Conservation (phyloP, 2,113 vertebrate genomes). For the Lontra canadensis region DNA sequence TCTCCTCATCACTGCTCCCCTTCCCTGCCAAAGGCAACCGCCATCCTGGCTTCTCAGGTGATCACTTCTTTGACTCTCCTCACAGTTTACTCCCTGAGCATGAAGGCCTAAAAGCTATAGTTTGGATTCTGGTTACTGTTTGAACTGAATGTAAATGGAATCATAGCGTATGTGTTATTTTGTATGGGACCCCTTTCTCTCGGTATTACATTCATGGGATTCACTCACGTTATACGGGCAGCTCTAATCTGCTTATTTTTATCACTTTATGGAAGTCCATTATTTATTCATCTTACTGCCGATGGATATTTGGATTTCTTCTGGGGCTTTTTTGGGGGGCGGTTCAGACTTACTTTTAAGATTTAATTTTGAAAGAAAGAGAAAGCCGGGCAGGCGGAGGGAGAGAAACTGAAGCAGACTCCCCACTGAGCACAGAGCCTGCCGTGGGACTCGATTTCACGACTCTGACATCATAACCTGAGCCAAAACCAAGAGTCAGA, state of each 20-base stretch:
- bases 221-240: not conserved
- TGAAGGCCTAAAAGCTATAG: not conserved
- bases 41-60: not conserved
- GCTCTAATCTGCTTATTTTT: not conserved
- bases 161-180: not conserved
- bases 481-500: not conserved
- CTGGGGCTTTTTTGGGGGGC: not conserved
- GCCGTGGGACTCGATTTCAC: rapidly evolving
- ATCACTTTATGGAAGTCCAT: not conserved
- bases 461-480: not conserved
- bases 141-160: not conserved
- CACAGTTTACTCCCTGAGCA: not conserved
- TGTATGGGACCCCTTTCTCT: not conserved
- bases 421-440: not conserved
- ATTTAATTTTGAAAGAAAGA: not conserved
- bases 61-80: not conserved
- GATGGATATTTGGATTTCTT: not conserved
- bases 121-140: not conserved
- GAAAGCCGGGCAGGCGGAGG: not conserved
- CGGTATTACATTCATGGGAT: not conserved
- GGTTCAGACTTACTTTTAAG: not conserved
- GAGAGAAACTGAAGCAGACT: not conserved
- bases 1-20: not conserved
- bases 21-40: not conserved
- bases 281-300: not conserved